Evolutionary conservation across 2,888 invertebrate species (phyloP).

Genomic region (Tetranychus truncatus): DNA sequence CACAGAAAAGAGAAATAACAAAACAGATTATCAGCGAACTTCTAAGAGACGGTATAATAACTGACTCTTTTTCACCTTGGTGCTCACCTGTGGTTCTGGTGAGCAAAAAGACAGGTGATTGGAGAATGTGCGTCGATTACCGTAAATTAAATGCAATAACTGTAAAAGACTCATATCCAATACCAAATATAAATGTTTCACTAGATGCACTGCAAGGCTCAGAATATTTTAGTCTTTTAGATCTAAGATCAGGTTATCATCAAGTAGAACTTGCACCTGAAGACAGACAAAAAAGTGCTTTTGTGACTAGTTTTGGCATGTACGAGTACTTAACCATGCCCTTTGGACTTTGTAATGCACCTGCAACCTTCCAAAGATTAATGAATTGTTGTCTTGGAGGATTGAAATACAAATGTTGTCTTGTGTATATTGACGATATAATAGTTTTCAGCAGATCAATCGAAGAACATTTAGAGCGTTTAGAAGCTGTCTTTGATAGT

Average conservation of each 20-base stretch:
- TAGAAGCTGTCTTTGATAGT: slow-evolving; percentile 25
- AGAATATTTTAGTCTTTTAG: slow-evolving; percentile 22
- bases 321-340: slow-evolving; percentile 25
- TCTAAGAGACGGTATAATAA: no score
- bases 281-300: slow-evolving; percentile 27
- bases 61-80: not conserved
- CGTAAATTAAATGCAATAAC: slow-evolving; percentile 5
- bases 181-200: slow-evolving; percentile 25
- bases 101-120: slow-evolving; percentile 4
- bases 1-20: no score
- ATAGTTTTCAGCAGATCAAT: slow-evolving; percentile 23
- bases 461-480: slow-evolving; percentile 21
- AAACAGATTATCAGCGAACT: no score
- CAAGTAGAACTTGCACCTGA: slow-evolving; percentile 24
- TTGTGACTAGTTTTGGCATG: slow-evolving; percentile 24
- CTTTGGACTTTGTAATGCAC: slow-evolving; percentile 26
- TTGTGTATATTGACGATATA: slow-evolving; percentile 27
- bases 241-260: slow-evolving; percentile 27
- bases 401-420: slow-evolving; percentile 23
- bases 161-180: slow-evolving; percentile 25
- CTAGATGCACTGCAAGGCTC: slow-evolving; percentile 23
- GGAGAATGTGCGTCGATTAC: slow-evolving; percentile 3
- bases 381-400: slow-evolving; percentile 24
- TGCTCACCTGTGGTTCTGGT: slow-evolving; percentile 3
- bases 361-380: slow-evolving; percentile 26